Evolutionary conservation across 2,113 vertebrate genomes (phyloP).

Genomic region (Ariopsis seemanni): DNA sequence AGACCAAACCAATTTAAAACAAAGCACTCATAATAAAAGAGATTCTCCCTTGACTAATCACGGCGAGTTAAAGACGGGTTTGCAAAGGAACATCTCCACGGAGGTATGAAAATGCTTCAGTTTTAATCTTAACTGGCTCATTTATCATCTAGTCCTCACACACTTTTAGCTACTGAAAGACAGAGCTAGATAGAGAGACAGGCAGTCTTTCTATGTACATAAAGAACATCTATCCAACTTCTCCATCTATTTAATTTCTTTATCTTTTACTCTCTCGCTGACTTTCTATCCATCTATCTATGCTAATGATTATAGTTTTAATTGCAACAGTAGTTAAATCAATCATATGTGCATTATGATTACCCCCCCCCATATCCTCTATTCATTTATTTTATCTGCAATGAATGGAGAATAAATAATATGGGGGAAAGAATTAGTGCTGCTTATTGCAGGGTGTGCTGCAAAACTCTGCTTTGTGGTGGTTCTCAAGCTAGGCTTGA

Average conservation of each 20-base stretch:
- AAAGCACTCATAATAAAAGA: conserved; percentile 51
- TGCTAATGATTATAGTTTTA: not conserved
- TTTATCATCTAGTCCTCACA: not conserved
- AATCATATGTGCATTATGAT: not conserved
- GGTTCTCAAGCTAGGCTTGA: conserved; percentile 66
- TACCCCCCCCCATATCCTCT: not conserved
- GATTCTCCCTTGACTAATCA: conserved; percentile 38
- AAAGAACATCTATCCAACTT: no score
- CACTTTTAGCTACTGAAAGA: not conserved
- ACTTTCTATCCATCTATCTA: not conserved
- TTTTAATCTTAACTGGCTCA: not conserved
- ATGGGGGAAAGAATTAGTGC: not conserved
- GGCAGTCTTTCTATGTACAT: not conserved
- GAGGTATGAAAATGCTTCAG: conserved; percentile 76
- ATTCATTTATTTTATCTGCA: not conserved
- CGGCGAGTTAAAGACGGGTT: conserved; percentile 52
- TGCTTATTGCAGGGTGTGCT: not conserved
- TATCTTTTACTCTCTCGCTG: not conserved
- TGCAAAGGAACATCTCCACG: conserved; percentile 76
- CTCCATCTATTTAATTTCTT: no score
- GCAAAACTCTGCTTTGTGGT: conserved; percentile 36
- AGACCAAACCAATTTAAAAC: conserved; percentile 69
- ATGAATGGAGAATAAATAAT: not conserved
- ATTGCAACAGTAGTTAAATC: not conserved
- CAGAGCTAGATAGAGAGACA: not conserved